phyloP scores from a whole-genome alignment of 2,113 vertebrate genomes.

The Silurus meridionalis region DNA sequence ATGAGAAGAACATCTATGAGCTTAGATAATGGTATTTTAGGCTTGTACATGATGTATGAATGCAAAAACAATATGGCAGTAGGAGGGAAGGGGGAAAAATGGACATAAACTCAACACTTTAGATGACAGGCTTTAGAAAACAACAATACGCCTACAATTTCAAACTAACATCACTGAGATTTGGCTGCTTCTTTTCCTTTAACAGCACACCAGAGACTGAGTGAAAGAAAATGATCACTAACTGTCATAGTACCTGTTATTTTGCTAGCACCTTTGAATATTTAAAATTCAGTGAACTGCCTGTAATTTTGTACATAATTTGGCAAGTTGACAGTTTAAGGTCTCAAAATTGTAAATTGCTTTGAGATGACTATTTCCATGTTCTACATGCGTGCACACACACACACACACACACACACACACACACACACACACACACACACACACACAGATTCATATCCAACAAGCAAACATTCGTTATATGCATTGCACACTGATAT shows the following conservation, averaged over 20 bases:
- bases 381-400: background rate
- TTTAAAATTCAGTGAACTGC: conserved; percentile 7
- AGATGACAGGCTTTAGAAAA: background rate
- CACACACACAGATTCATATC: background rate
- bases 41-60: background rate
- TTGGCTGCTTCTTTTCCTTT: background rate
- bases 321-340: conserved; percentile 18
- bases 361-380: background rate
- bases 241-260: background rate
- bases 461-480: background rate
- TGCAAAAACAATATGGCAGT: conserved; percentile 19
- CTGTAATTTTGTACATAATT: conserved; percentile 10
- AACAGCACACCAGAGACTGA: background rate
- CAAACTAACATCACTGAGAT: conserved; percentile 4
- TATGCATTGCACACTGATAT: background rate
- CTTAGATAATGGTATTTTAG: background rate
- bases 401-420: background rate
- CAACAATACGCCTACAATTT: conserved; percentile 11
- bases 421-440: background rate
- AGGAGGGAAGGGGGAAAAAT: background rate
- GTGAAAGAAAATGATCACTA: background rate
- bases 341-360: background rate
- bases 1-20: background rate
- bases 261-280: background rate
- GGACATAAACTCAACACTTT: conserved; percentile 12